Conservation (phyloP, 2,797 vertebrate species). For the Chrysocyon brachyurus region DNA sequence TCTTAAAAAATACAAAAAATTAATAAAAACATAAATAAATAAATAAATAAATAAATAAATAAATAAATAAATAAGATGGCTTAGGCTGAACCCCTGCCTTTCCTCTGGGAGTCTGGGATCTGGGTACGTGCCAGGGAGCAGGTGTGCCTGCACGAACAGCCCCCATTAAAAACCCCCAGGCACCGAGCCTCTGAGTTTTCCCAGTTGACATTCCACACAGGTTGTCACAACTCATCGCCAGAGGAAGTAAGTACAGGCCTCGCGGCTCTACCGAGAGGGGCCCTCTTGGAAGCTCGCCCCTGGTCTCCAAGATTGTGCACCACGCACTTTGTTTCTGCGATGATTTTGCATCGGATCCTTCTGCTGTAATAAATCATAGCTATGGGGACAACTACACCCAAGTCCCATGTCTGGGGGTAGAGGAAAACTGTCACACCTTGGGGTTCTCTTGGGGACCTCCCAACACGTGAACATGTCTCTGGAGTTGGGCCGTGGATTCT, state of each 20-base stretch:
- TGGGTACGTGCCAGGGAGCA: not conserved
- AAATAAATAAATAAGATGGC: too few species aligned
- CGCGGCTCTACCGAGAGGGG: not conserved
- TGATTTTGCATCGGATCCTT: not conserved
- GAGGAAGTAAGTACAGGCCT: accelerated
- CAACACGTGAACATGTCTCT: accelerated
- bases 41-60: too few species aligned
- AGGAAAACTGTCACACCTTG: not conserved
- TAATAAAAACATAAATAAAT: too few species aligned
- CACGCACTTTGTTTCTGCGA: too few species aligned
- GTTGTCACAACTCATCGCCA: not conserved
- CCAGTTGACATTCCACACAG: accelerated
- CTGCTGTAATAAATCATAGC: not conserved
- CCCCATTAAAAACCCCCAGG: not conserved
- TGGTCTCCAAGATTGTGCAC: not conserved
- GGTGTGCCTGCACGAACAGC: not conserved
- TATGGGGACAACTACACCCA: accelerated
- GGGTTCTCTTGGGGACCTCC: not conserved
- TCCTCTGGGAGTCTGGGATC: not conserved
- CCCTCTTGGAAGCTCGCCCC: not conserved
- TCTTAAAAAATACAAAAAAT: too few species aligned
- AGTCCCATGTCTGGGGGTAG: too few species aligned
- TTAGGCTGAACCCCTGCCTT: not conserved
- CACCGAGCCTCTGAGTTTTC: not conserved
- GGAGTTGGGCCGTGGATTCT: not conserved